Evolutionary conservation across 2,113 vertebrate species (phyloP).

Genomic region (Bothrops jararaca): DNA sequence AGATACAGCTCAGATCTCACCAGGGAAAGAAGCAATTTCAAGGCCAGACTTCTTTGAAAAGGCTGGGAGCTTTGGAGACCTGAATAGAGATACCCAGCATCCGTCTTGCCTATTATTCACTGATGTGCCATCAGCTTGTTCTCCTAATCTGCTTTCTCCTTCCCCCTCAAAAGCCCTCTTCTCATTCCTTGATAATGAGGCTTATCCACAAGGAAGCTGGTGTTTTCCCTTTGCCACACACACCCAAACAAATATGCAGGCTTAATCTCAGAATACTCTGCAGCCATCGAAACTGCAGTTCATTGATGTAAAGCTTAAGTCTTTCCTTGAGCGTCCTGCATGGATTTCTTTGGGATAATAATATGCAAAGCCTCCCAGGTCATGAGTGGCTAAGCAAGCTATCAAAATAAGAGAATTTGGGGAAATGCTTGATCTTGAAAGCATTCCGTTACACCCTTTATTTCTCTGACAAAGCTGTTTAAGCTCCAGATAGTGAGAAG

Average conservation of each 20-base stretch:
- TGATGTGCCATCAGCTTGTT: not conserved
- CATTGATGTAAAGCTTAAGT: conserved; percentile 68
- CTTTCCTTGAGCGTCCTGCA: conserved; percentile 65
- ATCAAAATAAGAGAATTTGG: conserved; percentile 62
- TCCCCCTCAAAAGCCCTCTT: not conserved
- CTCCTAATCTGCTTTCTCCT: not conserved
- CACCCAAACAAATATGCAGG: conserved; percentile 69
- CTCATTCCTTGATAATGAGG: not conserved
- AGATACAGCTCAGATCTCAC: not conserved
- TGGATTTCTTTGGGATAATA: conserved; percentile 67
- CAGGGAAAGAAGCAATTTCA: not conserved
- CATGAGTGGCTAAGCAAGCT: conserved; percentile 66
- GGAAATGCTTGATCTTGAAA: conserved; percentile 57
- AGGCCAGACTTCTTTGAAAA: not conserved
- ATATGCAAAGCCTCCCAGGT: conserved; percentile 60
- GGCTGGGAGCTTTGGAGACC: not conserved
- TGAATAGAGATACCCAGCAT: not conserved
- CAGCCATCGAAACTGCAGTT: conserved; percentile 44
- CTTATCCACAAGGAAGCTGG: not conserved
- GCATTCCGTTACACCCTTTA: conserved; percentile 30
- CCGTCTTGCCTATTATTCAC: not conserved
- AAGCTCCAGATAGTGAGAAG: conserved; percentile 28
- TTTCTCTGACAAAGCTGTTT: conserved; percentile 25
- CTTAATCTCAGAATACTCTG: conserved; percentile 63
- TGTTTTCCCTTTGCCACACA: not conserved